Base-by-base conservation (phyloP, 2,113 vertebrate species). In the Atrichornis clamosus region DNA sequence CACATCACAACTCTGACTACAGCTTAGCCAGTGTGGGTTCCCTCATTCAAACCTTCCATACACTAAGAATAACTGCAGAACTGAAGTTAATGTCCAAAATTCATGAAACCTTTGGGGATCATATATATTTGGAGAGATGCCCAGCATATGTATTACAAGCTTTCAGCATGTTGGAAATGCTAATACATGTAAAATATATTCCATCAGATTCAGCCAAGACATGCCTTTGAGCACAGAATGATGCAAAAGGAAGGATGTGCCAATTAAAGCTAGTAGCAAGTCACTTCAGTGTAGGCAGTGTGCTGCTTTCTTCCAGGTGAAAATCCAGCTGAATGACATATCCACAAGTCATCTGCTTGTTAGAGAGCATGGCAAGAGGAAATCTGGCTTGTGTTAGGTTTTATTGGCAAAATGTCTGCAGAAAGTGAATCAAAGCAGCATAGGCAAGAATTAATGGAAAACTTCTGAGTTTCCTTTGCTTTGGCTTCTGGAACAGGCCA, bases 251-350 rank as follows among this genome's bases (percentile, higher is more conserved):
- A 59, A 79, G 44, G 17, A 72, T 18, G 64, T 90, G 95, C 65
- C 95, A 96, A 47, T 78, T 90, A 94, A 90, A 96, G 56, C 91
- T 90, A 91, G 90, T 96, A 96, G 79, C 77, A 97, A 92, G 84
- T 94, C 78, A 78, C 73, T 93, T 47, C 60, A 41, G 53, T 60
- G 85, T 69, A 84, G 95, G 95, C 95, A 85, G 69, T 18, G 20
- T 59, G 85, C 85, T 87, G 69, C 69, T 81, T 92, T 67, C 82
- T 93, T 95, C 93, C 93, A 96, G 95, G 85, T 94, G 82, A 94
- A 96, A 96, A 94, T 87, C 95, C 93, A 97, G 85, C 64, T 90
- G 90, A 95, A 86, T 88, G 76, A 94, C 85, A 90, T 74, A 81
- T 49, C 90, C 60, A 35, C 68, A 53, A 94, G 85, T 92, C 79